A percentile compares a stretch with the other conserved stretches of the same genome.
These are phyloP conservation scores for Polymixis lichenea DNA, from an alignment of 2,888 invertebrate genomes.

Conservation along the genomic window DNA sequence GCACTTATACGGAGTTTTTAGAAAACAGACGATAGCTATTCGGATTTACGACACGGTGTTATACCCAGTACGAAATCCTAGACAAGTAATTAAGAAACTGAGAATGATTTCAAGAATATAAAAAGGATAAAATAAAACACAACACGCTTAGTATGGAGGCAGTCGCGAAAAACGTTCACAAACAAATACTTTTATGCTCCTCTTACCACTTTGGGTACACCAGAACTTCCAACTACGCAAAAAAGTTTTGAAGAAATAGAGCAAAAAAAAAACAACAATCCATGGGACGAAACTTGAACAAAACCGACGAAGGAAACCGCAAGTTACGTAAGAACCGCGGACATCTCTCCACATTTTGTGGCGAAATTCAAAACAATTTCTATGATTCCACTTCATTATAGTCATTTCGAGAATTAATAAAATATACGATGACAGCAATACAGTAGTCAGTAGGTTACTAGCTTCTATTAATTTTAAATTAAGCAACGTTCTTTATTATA, in stretches of 20 bases:
- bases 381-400: conserved; percentile 64
- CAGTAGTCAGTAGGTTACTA: conserved; percentile 48
- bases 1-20: conserved; percentile 46
- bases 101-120: neutral
- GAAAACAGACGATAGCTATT: conserved; percentile 42
- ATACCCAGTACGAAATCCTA: neutral
- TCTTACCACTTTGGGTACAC: conserved; percentile 20
- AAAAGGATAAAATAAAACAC: neutral
- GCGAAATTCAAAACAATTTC: conserved; percentile 69
- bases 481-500: conserved; percentile 33
- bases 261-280: conserved; percentile 32
- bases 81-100: neutral
- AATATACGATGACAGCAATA: conserved; percentile 51
- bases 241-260: conserved; percentile 37
- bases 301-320: conserved; percentile 44
- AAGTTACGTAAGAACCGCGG: conserved; percentile 49
- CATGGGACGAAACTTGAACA: conserved; percentile 36
- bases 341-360: conserved; percentile 64
- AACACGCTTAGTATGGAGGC: neutral
- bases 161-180: conserved; percentile 12
- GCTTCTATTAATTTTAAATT: conserved; percentile 39
- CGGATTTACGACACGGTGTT: conserved; percentile 6
- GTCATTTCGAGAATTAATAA: conserved; percentile 61
- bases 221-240: conserved; percentile 30
- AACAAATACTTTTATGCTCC: conserved; percentile 11